Evolutionary conservation across 1,140 invertebrate species (phyloP), one percentile per base, ranked within the genome.

Genomic region (Eumaeus atala): DNA sequence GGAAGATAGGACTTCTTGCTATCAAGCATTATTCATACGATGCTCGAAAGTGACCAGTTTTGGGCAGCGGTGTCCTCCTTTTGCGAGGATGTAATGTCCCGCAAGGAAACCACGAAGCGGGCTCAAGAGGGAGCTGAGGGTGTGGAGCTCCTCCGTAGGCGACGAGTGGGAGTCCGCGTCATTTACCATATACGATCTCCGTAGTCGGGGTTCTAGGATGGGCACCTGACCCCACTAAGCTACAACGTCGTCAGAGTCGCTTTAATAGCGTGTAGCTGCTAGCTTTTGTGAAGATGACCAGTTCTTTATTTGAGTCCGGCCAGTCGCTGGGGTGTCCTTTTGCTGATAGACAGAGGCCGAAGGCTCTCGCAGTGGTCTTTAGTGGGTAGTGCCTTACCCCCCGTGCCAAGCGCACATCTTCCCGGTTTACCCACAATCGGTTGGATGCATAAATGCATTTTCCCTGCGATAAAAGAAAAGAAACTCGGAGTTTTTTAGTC

Each of bases 321-420:
- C 44, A 47, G n/a, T 47, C 44, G 16, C 44, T 47, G 44, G 44
- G 17, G 44, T 47, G 44, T 14, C n/a, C 4, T 47, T 10, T 3
- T 3, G 44, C 2, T 14, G 4, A 3, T 18, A 4, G 1, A 9
- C 44, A 14, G 44, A 4, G 44, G 44, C 44, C 4, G 44, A 47
- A 47, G 4, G 44, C 44, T 47, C n/a, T 47, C 44, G 44, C 44
- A 47, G n/a, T 14, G 44, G 44, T 47, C 16, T 28, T 28, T 28
- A 28, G 2, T 28, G 2, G 6, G 21, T 6, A 28, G 6, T 2
- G 21, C n/a, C n/a, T n/a, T n/a, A n/a, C n/a, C 2, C 6, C 21
- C 21, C 21, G 21, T 28, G 21, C 21, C 21, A 6, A 28, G 21
- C n/a, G n/a, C n/a, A n/a, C n/a, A n/a, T n/a, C n/a, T n/a, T n/a